Percentiles rank a stretch among this genome's conserved stretches.
Conservation (phyloP, 1,140 invertebrate species). For the Drosophila persimilis region DNA sequence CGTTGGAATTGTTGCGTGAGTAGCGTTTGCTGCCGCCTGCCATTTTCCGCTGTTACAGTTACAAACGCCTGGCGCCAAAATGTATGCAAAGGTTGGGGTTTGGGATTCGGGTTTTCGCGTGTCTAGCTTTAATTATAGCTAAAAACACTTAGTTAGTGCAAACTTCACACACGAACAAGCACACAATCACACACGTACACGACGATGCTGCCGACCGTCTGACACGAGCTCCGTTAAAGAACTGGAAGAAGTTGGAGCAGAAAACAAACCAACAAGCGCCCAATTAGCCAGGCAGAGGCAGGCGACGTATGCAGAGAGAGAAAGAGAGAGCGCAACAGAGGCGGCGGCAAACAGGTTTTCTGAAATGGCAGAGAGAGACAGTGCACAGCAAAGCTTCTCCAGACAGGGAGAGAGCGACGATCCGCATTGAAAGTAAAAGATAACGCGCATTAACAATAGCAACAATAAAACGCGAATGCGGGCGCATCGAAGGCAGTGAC, state of each 20-base stretch:
- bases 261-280: constrained; percentile 74
- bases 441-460: constrained; percentile 70
- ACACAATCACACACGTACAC: constrained; percentile 22
- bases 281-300: constrained; percentile 35
- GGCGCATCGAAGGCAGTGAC: constrained; percentile 7
- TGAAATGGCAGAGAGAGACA: constrained; percentile 46
- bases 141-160: constrained; percentile 39
- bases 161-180: constrained; percentile 18
- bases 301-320: constrained; percentile 21
- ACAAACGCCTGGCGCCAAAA: constrained; percentile 65
- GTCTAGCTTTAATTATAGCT: constrained; percentile 62
- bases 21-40: constrained; percentile 80
- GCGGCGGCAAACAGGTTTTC: constrained; percentile 65
- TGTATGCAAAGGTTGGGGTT: constrained; percentile 54
- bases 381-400: constrained; percentile 19
- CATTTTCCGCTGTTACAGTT: constrained; percentile 45
- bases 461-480: constrained; percentile 39
- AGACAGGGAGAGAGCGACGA: constrained; percentile 34
- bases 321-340: constrained; percentile 7
- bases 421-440: constrained; percentile 77
- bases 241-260: constrained; percentile 77
- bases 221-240: constrained; percentile 70
- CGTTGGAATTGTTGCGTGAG: constrained; percentile 79
- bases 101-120: constrained; percentile 55
- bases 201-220: constrained; percentile 74